These are phyloP conservation scores for Metridium senile DNA, from an alignment of 92 coral and sea anemone genomes.

Conservation along the genomic window DNA sequence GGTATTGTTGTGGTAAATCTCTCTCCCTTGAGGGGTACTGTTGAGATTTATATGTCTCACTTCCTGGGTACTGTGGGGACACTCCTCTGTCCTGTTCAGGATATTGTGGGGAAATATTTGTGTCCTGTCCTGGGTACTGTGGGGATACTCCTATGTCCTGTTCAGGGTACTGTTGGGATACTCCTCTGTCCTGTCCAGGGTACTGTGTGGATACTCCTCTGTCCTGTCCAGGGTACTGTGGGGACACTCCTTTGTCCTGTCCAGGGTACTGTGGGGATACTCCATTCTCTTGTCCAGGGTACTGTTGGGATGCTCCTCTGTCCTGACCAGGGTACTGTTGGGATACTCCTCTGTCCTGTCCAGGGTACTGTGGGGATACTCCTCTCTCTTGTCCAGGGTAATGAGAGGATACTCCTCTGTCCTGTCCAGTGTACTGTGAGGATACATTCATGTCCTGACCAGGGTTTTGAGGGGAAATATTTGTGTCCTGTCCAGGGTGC, in stretches of 20 bases:
- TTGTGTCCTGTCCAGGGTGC: not conserved
- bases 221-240: constrained; percentile 5
- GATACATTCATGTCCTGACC: not conserved
- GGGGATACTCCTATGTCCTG: not conserved
- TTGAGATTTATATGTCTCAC: not conserved
- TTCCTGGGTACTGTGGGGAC: constrained; percentile 10
- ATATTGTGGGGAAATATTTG: not conserved
- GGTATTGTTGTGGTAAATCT: not conserved
- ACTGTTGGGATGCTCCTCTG: not conserved
- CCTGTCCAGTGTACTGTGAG: constrained; percentile 5
- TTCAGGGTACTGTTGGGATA: constrained; percentile 6
- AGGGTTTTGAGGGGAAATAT: not conserved
- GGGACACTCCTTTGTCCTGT: not conserved
- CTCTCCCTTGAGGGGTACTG: not conserved
- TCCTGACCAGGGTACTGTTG: not conserved
- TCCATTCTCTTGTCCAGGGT: not conserved
- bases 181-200: not conserved
- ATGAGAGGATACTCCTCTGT: not conserved
- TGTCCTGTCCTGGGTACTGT: not conserved
- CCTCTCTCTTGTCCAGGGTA: not conserved
- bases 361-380: constrained; percentile 9
- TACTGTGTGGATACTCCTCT: not conserved
- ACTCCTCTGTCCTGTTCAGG: not conserved
- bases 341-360: not conserved
- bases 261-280: constrained; percentile 7